Base-by-base conservation (phyloP, 1,140 invertebrate species). In the Aphidius gifuensis region DNA sequence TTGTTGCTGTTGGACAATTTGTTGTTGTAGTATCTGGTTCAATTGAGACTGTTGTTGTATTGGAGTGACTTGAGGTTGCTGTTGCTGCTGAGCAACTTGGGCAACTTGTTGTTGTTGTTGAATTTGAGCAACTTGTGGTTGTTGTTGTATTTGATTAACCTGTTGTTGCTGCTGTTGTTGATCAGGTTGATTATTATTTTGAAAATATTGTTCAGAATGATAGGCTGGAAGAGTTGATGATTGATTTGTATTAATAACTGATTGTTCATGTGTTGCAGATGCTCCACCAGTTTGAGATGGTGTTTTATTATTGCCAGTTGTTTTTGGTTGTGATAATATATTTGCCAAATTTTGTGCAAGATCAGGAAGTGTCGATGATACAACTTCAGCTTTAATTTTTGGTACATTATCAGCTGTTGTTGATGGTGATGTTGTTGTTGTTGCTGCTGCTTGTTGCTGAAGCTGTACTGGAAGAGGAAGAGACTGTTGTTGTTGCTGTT, bases 291-390 rank as follows among this genome's bases (percentile, higher is more conserved):
- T 32, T 32, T 32, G 23, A 1, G 23, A 32, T 5, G 44, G 68
- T 38, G 68, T 68, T 43, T 70, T 39, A n/a, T 61, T 49, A 58
- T 74, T 70, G 21, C 72, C 69, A 7, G 77, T 77, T 5, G 64
- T 64, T 64, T 81, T 81, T 0, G 80, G 79, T 69, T 81, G 80
- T 0, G 80, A 81, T 7, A 81, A 60, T 64, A 81, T 81, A 59
- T 81, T 80, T 1, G 80, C 80, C 16, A 81, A 64, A 69, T 81
- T 81, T 63, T 81, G 77, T 5, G 77, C 80, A 1, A 81, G 65
- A 62, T 81, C 80, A 21, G 80, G 80, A 5, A 81, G 66, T 0
- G 80, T 80, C 2, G 79, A 80, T 0, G 79, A 81, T 0, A 77
- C 71, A 62, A 80, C 80, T 48, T 81, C 80, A 0, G 74, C 59